These are phyloP conservation scores for Dendropsophus ebraccatus DNA, from an alignment of 2,113 vertebrate genomes.

Conservation along the genomic window DNA sequence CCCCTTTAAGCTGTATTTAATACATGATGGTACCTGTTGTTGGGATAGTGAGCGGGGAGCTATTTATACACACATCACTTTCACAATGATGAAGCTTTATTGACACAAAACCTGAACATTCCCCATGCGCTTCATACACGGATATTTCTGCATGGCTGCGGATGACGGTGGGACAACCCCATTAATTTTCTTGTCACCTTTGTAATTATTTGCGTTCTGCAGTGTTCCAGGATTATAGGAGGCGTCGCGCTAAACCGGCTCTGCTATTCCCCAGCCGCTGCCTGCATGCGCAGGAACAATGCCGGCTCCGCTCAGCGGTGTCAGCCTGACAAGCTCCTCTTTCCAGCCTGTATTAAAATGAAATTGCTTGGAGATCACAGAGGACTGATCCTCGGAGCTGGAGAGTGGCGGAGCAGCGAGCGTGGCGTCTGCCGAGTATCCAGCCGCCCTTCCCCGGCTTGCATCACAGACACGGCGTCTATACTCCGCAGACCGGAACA, in stretches of 20 bases:
- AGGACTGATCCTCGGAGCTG: neutral
- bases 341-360: slow-evolving; percentile 1
- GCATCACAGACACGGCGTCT: neutral
- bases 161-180: neutral
- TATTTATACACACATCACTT: too few relatives aligned
- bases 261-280: neutral
- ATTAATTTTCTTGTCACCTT: neutral
- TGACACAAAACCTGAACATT: too few relatives aligned
- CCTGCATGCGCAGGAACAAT: neutral
- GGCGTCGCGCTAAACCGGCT: neutral
- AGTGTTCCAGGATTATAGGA: neutral
- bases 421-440: neutral
- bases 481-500: neutral
- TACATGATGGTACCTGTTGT: too few relatives aligned
- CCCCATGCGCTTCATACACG: neutral
- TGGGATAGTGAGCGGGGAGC: too few relatives aligned
- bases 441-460: neutral
- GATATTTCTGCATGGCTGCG: neutral
- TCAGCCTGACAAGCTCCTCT: neutral
- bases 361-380: slow-evolving; percentile 30
- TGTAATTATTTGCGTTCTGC: neutral
- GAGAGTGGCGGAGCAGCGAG: neutral
- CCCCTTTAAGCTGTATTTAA: too few relatives aligned
- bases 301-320: neutral
- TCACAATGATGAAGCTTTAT: too few relatives aligned